A percentile compares a stretch with the other conserved stretches of the same genome.
phyloP scores from a whole-genome alignment of 1,140 invertebrate genomes.

The Leptestheria dahalacensis region DNA sequence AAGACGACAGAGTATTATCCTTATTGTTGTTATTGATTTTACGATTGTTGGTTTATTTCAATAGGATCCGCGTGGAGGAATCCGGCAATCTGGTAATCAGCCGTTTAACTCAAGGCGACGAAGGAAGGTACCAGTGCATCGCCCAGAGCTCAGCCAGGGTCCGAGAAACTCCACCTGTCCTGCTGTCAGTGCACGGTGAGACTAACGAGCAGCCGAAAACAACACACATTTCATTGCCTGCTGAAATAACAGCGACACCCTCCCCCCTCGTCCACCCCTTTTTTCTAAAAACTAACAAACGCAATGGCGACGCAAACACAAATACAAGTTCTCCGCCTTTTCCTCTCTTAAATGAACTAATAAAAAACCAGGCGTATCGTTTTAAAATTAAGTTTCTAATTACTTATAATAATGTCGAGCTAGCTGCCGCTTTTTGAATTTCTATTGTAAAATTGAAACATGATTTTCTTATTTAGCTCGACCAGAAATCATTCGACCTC shows the following conservation, averaged over 20 bases:
- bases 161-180: constrained; percentile 55
- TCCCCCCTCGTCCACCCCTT: too few relatives aligned
- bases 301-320: too few relatives aligned
- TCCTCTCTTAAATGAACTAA: too few relatives aligned
- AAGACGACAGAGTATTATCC: not conserved
- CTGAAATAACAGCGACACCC: not conserved
- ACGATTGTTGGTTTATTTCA: not conserved
- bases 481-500: constrained; percentile 70
- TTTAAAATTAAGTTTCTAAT: too few relatives aligned
- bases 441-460: not conserved
- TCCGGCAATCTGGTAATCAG: constrained; percentile 69
- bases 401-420: not conserved
- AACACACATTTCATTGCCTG: too few relatives aligned
- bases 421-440: not conserved
- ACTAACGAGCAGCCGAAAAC: not conserved
- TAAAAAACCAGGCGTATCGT: too few relatives aligned
- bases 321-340: too few relatives aligned
- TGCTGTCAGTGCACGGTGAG: constrained; percentile 63
- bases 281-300: too few relatives aligned
- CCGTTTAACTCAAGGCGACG: constrained; percentile 65
- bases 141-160: constrained; percentile 70
- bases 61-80: constrained; percentile 58
- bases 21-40: not conserved
- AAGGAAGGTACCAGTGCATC: constrained; percentile 69
- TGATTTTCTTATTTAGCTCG: constrained; percentile 49